Evolutionary conservation across 2,888 invertebrate species (phyloP), one percentile per base, ranked within the genome.

Genomic region (Metellina segmentata): DNA sequence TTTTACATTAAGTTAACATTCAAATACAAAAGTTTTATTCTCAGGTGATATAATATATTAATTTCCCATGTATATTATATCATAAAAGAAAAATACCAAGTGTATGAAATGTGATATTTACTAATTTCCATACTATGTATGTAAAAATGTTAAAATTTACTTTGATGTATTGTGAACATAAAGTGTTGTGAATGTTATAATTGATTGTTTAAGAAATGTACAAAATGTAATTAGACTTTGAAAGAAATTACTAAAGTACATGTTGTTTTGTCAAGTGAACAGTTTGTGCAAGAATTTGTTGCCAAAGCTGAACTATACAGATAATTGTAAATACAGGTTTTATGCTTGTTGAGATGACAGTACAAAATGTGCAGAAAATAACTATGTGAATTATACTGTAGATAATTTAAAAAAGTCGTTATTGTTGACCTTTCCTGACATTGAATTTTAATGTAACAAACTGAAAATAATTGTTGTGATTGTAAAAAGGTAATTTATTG

Each of bases 401-500:
- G 13, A 71, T 71, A 82, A 81, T 8, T 70, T 74, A 11, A 48
- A 82, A 34, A 34, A 34, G 16, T 52, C 82, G 81, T 89, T 89
- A 75, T 77, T 83, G 83, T 89, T 83, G 83, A 89, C 6, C 71
- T 78, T n/a, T 81, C 72, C 61, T 75, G 16, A 75, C 61, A 81
- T 13, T 77, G 74, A 89, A 71, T 52, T 83, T 78, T 82, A 82
- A 77, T 82, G 75, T 74, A 78, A 78, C 69, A 16, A 77, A 70
- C 1, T 16, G 7, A 85, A 75, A 53, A 71, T 49, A 69, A 53
- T 71, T 89, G 78, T 83, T 89, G 89, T 89, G 70, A 83, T 83
- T 89, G 83, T 78, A 52, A 82, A 89, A 48, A 19, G 74, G 20
- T 89, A 74, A 85, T 34, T 85, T 85, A 90, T 81, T 61, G 74